phyloP scores from a whole-genome alignment of 1,140 invertebrate genomes.

The Hyles euphorbiae region DNA sequence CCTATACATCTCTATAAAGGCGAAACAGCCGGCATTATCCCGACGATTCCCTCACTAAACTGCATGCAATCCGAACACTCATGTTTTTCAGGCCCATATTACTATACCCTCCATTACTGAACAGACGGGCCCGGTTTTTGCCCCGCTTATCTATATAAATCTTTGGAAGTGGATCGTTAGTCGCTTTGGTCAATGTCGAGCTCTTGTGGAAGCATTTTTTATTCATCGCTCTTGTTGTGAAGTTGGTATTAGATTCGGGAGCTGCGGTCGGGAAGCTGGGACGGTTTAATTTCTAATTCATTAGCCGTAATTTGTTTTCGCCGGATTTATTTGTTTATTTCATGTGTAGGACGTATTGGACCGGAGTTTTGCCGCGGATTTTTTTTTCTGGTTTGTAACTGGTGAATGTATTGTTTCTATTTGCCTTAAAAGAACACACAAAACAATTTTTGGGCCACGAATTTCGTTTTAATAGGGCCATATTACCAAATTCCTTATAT shows the following conservation, averaged over 20 bases:
- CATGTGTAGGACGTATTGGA: no score
- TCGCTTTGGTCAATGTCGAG: conserved; percentile 35
- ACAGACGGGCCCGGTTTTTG: conserved; percentile 32
- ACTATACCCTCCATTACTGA: conserved; percentile 28
- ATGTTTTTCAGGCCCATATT: conserved; percentile 26
- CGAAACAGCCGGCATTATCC: conserved; percentile 3
- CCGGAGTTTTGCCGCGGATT: no score
- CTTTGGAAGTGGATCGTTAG: conserved; percentile 41
- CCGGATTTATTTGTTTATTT: no score
- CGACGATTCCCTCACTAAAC: conserved; percentile 17
- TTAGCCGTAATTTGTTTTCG: no score
- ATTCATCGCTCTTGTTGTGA: conserved; percentile 21
- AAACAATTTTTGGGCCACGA: no score
- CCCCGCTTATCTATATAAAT: conserved; percentile 38
- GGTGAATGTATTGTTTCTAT: no score
- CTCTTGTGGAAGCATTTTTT: conserved; percentile 30
- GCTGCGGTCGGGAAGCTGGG: not conserved
- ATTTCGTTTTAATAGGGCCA: no score
- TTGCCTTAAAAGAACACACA: no score
- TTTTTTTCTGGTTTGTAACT: no score
- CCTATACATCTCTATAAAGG: conserved; percentile 1
- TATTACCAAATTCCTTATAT: no score
- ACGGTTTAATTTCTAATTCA: not conserved
- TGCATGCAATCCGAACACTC: conserved; percentile 28
- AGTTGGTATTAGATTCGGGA: conserved; percentile 10